Percentiles rank a stretch among this genome's conserved stretches.
phyloP scores from a whole-genome alignment of 2,797 vertebrate species.

The Synaphobranchus kaupii region DNA sequence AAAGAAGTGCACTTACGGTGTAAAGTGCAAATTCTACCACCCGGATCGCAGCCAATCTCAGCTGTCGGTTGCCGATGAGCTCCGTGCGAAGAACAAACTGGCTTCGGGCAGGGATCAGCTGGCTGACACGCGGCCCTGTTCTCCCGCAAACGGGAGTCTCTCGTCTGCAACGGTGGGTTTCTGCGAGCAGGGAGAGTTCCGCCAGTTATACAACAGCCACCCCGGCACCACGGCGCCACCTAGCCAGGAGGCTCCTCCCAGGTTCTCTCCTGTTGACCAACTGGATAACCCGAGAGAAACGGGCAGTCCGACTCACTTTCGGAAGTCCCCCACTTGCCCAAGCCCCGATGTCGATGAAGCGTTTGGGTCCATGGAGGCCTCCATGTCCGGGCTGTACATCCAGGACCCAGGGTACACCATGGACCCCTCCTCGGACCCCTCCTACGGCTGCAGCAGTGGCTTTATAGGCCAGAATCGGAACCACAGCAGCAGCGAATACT shows the following conservation, averaged over 20 bases:
- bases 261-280: constrained; percentile 47
- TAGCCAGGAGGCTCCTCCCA: constrained; percentile 42
- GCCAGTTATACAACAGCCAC: neutral
- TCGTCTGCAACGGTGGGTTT: constrained; percentile 29
- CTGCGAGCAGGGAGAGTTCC: constrained; percentile 16
- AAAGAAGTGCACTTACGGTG: constrained; percentile 89
- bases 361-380: constrained; percentile 62
- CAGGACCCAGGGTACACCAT: constrained; percentile 43
- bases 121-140: constrained; percentile 23
- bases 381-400: constrained; percentile 52
- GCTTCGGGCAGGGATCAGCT: constrained; percentile 55
- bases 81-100: constrained; percentile 73
- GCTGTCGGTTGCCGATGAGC: constrained; percentile 84
- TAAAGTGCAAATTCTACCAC: constrained; percentile 90
- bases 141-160: neutral
- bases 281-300: constrained; percentile 41
- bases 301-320: constrained; percentile 36
- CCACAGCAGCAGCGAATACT: neutral
- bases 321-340: neutral
- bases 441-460: constrained; percentile 44
- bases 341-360: constrained; percentile 60
- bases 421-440: constrained; percentile 40
- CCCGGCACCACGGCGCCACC: constrained; percentile 36
- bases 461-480: constrained; percentile 29
- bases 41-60: constrained; percentile 79